Base-by-base conservation (phyloP, 2,888 invertebrate species). In the Acholoe squamosa region DNA sequence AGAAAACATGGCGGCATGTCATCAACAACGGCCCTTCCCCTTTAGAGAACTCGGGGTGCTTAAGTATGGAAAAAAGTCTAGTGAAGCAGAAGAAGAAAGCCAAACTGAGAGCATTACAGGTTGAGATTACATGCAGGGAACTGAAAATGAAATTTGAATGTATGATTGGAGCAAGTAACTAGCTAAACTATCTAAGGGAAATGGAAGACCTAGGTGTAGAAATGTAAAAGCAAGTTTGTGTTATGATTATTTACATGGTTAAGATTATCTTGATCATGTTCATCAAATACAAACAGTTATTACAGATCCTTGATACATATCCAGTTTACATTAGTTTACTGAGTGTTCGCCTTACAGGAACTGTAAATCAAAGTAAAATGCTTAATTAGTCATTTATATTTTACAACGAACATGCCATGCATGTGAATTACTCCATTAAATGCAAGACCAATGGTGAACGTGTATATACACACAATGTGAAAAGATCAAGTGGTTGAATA, bases 1-100 rank as follows among this genome's bases (percentile, higher is more conserved):
- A 77, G 54, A 90, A 25, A 90, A 90, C 90, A 89, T n/a, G 14
- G 51, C 43, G 51, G 54, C 52, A 14, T n/a, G 54, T 90, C 80
- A 80, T 28, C 51, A 77, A 90, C 80, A 77, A 84, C 54, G 34
- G 12, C 43, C 1, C 31, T 61, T 19, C 84, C 10, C n/a, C 25
- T 14, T 19, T 33, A 77, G 3, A 77, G 16, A 77, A 12, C 31
- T 77, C 14, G 77, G 19, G 31, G 16, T 77, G 28, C 31, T 77
- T 77, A 77, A 77, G 19, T 61, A 61, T 61, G 61, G n/a, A 61
- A 61, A 61, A 61, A 19, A 43, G 5, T 7, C 43, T 43, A 43
- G 61, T 61, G 61, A 61, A 14, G 54, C 10, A 14, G 14, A n/a
- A 61, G 61, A 61, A 61, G n/a, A 61, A 61, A n/a, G 61, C n/a